phyloP scores from a whole-genome alignment of 1,140 invertebrate genomes.

The Drosophila tani region DNA sequence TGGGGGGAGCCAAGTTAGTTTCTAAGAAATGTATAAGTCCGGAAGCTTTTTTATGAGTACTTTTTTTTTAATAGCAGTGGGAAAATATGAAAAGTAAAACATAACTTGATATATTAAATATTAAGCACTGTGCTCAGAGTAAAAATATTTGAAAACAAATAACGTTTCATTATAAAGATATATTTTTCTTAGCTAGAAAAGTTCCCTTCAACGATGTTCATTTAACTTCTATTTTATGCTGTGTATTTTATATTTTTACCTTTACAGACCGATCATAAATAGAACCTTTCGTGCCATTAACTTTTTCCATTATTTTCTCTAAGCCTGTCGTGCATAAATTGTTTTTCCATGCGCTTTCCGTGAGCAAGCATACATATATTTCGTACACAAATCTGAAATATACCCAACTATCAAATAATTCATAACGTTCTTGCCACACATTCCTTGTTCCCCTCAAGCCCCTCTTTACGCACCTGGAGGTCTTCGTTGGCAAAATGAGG shows the following conservation, averaged over 20 bases:
- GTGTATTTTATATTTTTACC: background rate
- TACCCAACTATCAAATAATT: conserved; percentile 65
- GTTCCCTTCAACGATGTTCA: no score
- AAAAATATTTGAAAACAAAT: no score
- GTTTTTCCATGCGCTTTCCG: conserved; percentile 8
- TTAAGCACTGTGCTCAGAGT: no score
- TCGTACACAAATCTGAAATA: conserved; percentile 35
- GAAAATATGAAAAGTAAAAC: background rate
- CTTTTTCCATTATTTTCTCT: conserved; percentile 34
- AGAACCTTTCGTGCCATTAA: conserved; percentile 21
- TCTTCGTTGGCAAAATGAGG: conserved; percentile 28
- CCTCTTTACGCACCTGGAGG: conserved; percentile 33
- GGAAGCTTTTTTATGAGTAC: conserved; percentile 6
- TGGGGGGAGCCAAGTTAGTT: conserved; percentile 11
- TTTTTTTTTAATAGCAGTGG: conserved; percentile 10
- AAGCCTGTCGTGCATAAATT: conserved; percentile 43
- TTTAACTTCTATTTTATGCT: background rate
- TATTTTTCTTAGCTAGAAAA: no score
- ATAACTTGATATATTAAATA: background rate
- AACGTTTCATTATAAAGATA: no score
- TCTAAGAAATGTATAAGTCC: conserved; percentile 8
- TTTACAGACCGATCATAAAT: conserved; percentile 4
- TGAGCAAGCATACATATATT: conserved; percentile 15
- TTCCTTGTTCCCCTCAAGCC: background rate
- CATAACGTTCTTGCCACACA: conserved; percentile 56